These are phyloP conservation scores for Propithecus deckenii DNA, from an alignment of 2,797 vertebrate species.

Conservation along the genomic window DNA sequence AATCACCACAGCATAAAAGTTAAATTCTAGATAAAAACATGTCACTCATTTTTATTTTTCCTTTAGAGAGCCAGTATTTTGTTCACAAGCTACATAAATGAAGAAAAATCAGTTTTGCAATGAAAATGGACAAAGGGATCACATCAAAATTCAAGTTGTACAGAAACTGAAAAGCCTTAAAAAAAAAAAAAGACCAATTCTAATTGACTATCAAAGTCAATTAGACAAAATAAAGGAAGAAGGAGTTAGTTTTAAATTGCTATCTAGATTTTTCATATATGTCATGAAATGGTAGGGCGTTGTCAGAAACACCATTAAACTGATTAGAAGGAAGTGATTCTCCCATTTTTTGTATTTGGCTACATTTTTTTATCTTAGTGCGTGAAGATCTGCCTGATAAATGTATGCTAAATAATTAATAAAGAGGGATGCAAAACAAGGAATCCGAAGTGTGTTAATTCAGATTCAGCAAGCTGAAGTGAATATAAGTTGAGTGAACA, in stretches of 20 bases:
- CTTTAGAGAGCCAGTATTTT: constrained; percentile 29
- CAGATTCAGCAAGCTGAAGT: not conserved
- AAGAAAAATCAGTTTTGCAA: constrained; percentile 51
- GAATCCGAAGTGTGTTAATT: not conserved
- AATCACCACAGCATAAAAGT: constrained; percentile 1
- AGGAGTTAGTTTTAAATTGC: not conserved
- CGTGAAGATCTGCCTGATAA: not conserved
- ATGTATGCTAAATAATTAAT: not conserved
- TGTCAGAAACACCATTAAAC: constrained; percentile 8
- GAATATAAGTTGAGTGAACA: not conserved
- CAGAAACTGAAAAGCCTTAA: not conserved
- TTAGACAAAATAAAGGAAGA: not conserved
- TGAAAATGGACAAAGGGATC: constrained; percentile 23
- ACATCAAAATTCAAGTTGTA: not conserved
- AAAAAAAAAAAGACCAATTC: not conserved
- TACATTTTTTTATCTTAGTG: not conserved
- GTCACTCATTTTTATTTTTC: constrained; percentile 16
- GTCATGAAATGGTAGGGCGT: not conserved
- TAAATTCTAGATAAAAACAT: constrained; percentile 42
- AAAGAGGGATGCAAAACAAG: not conserved
- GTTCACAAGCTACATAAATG: not conserved
- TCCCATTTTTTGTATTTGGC: not conserved
- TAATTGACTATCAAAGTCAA: not conserved
- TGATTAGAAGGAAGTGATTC: constrained; percentile 3
- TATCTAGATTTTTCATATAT: not conserved